Evolutionary conservation across 2,113 vertebrate species (phyloP).

Genomic region (Sylvilagus bachmani): DNA sequence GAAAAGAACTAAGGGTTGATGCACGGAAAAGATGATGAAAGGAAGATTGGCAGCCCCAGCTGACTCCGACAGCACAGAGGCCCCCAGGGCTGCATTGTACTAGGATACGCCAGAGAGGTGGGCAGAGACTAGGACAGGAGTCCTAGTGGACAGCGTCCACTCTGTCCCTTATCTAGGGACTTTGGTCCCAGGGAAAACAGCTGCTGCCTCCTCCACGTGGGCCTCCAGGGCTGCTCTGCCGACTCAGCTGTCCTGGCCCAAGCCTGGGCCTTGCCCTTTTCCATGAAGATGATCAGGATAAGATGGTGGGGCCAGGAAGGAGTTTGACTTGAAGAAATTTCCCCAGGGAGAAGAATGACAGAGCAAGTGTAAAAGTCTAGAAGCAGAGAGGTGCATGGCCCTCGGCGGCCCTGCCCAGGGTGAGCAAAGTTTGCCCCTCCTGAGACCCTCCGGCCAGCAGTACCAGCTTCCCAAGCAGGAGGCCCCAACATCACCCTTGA

Average conservation of each 20-base stretch:
- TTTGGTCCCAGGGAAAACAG: background rate
- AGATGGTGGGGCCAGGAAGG: background rate
- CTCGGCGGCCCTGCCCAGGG: background rate
- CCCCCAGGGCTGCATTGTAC: background rate
- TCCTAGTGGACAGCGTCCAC: too few species aligned
- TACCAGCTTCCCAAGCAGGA: background rate
- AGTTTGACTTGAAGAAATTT: background rate
- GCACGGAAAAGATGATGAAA: conserved; percentile 70
- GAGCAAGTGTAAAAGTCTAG: background rate
- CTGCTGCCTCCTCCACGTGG: conserved; percentile 10
- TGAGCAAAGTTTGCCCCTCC: background rate
- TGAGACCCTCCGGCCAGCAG: background rate
- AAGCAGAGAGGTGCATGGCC: background rate
- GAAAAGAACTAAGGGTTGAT: conserved; percentile 69
- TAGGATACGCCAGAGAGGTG: background rate
- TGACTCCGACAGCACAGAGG: conserved; percentile 43
- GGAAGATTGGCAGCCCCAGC: conserved; percentile 59
- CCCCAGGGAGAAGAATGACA: background rate
- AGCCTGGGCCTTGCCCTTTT: background rate
- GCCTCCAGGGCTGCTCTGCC: background rate
- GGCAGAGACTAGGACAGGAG: background rate
- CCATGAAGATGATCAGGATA: conserved; percentile 5
- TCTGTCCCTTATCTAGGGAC: background rate
- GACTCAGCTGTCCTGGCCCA: background rate
- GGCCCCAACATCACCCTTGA: background rate